These are phyloP conservation scores for Patella ulyssiponensis DNA, from an alignment of 2,888 invertebrate species.

Conservation along the genomic window DNA sequence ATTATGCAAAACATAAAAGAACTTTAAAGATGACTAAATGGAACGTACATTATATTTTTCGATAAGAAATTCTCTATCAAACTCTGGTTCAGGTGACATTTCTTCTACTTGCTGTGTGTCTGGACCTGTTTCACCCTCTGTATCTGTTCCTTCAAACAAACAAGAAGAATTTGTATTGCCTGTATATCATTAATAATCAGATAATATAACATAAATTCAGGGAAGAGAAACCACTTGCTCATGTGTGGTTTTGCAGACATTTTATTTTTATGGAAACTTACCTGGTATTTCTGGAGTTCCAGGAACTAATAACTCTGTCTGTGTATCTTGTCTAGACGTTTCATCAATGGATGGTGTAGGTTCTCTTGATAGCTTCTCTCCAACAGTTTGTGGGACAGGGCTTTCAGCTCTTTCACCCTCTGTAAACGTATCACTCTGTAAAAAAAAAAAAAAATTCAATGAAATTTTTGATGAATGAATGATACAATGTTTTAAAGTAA, in stretches of 20 bases:
- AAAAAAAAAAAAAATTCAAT: background rate
- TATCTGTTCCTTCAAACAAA: background rate
- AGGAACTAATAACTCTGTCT: constrained; percentile 48
- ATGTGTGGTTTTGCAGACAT: background rate
- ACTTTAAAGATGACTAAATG: background rate
- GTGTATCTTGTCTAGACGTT: constrained; percentile 31
- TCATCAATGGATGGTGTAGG: constrained; percentile 54
- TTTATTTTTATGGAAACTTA: constrained; percentile 2
- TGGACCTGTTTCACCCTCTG: constrained; percentile 35
- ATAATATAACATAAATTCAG: no score
- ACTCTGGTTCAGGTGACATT: constrained; percentile 53
- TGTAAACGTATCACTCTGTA: constrained; percentile 64
- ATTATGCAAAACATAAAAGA: background rate
- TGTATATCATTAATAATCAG: no score
- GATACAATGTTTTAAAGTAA: no score
- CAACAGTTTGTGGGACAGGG: constrained; percentile 47
- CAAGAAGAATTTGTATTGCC: no score
- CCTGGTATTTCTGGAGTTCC: constrained; percentile 54
- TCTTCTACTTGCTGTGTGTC: constrained; percentile 57
- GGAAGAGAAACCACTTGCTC: background rate
- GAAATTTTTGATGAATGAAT: no score
- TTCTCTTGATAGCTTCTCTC: constrained; percentile 65
- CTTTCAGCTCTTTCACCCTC: constrained; percentile 64
- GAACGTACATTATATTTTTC: constrained; percentile 68
- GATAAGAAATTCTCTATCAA: constrained; percentile 65